These are phyloP conservation scores for Drosophila erecta DNA, from an alignment of 1,140 invertebrate species.

Conservation along the genomic window DNA sequence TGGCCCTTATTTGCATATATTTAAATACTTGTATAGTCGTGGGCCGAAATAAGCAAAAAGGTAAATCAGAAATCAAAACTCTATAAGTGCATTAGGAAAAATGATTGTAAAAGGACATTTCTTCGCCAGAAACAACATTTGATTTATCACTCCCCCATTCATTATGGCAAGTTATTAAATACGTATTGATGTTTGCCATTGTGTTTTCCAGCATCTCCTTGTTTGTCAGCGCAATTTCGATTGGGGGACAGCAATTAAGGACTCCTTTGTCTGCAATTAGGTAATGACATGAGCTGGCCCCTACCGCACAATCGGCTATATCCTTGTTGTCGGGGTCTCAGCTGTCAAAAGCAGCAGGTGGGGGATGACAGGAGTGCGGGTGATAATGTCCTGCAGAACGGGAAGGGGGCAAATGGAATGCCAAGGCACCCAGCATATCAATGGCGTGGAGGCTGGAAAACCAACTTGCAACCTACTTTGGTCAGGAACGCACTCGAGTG, in stretches of 20 bases:
- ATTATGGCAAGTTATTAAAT: no score
- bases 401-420: neutral
- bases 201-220: neutral
- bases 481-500: slow-evolving; percentile 35
- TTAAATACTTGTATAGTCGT: neutral
- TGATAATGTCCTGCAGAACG: slow-evolving; percentile 2
- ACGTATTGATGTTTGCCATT: no score
- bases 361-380: neutral
- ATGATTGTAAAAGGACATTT: neutral
- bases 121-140: neutral
- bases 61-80: neutral
- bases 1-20: neutral
- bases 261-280: slow-evolving; percentile 49
- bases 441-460: slow-evolving; percentile 21
- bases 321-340: slow-evolving; percentile 54
- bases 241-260: slow-evolving; percentile 51
- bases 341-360: slow-evolving; percentile 56
- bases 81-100: neutral
- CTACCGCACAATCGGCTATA: slow-evolving; percentile 34
- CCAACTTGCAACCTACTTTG: slow-evolving; percentile 63
- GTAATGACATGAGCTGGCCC: slow-evolving; percentile 10
- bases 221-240: slow-evolving; percentile 30
- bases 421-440: slow-evolving; percentile 34
- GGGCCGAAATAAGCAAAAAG: neutral
- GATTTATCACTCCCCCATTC: no score